A percentile compares a stretch with the other conserved stretches of the same genome.
These are phyloP conservation scores for Zaprionus capensis DNA, from an alignment of 1,140 invertebrate genomes.

Conservation along the genomic window DNA sequence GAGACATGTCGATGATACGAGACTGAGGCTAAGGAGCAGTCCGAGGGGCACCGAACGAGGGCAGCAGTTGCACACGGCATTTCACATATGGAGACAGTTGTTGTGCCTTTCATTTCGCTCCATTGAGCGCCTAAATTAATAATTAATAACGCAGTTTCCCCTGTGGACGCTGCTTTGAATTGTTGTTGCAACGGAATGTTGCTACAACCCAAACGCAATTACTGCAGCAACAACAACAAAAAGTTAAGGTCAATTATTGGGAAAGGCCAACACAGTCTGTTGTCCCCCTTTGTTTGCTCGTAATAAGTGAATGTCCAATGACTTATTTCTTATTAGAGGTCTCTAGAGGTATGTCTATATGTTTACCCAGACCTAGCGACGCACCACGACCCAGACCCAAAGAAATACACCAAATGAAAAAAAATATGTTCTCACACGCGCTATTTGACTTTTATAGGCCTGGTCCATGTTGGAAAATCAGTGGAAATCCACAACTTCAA, in stretches of 20 bases:
- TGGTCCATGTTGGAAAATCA: neutral
- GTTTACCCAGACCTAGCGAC: constrained; percentile 4
- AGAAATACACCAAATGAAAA: neutral
- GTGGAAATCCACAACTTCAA: neutral
- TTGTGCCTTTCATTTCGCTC: constrained; percentile 46
- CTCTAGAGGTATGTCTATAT: constrained; percentile 19
- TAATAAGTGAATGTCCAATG: constrained; percentile 40
- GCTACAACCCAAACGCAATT: constrained; percentile 44
- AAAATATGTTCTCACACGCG: neutral
- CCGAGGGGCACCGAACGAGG: too few species aligned
- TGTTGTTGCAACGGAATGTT: constrained; percentile 44
- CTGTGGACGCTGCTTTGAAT: constrained; percentile 28
- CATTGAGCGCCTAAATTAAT: constrained; percentile 67
- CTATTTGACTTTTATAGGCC: neutral
- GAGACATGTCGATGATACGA: neutral
- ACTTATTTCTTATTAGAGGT: constrained; percentile 42
- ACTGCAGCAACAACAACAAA: constrained; percentile 28
- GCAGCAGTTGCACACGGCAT: constrained; percentile 20
- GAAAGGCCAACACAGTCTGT: constrained; percentile 51
- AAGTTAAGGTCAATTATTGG: constrained; percentile 68
- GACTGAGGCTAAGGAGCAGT: constrained; percentile 4
- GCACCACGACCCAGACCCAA: neutral
- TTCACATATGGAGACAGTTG: constrained; percentile 37
- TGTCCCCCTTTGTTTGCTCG: constrained; percentile 43
- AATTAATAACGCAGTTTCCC: constrained; percentile 71